A percentile compares a stretch with the other conserved stretches of the same genome.
These are phyloP conservation scores for Mesorhabditis sp. DNA, from an alignment of 2,888 invertebrate genomes.

Conservation along the genomic window DNA sequence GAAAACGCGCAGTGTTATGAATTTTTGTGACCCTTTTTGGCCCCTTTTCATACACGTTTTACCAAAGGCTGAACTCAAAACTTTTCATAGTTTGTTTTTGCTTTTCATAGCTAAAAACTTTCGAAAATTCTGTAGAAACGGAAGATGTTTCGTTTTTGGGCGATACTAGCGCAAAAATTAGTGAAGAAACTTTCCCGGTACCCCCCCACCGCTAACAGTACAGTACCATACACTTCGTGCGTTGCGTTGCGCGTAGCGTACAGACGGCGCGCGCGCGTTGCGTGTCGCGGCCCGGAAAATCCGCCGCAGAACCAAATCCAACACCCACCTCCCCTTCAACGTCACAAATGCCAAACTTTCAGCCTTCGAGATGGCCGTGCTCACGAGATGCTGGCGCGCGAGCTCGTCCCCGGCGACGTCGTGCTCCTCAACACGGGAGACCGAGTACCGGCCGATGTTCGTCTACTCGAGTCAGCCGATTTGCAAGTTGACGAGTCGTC, in stretches of 20 bases:
- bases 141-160: too few species aligned
- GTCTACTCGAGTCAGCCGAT: neutral
- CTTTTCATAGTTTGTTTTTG: slow-evolving; percentile 58
- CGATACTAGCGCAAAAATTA: too few species aligned
- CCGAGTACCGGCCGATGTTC: slow-evolving; percentile 66
- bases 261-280: slow-evolving; percentile 12
- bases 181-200: too few species aligned
- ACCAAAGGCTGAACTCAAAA: slow-evolving; percentile 59
- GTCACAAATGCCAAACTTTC: slow-evolving; percentile 7
- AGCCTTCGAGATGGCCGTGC: slow-evolving; percentile 54
- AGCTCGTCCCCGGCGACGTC: slow-evolving; percentile 94
- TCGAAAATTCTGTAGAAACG: too few species aligned
- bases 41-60: too few species aligned
- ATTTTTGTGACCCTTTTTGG: too few species aligned
- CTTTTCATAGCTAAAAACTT: too few species aligned
- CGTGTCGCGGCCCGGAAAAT: slow-evolving; percentile 93
- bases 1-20: too few species aligned
- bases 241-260: too few species aligned
- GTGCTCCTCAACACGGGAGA: slow-evolving; percentile 89
- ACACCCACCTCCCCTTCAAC: slow-evolving; percentile 77
- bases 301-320: slow-evolving; percentile 93
- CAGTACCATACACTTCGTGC: too few species aligned
- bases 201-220: too few species aligned
- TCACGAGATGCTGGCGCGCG: slow-evolving; percentile 75
- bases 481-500: slow-evolving; percentile 94